Base-by-base conservation (phyloP, 92 coral and sea anemone genomes). In the Siderastrea radians region DNA sequence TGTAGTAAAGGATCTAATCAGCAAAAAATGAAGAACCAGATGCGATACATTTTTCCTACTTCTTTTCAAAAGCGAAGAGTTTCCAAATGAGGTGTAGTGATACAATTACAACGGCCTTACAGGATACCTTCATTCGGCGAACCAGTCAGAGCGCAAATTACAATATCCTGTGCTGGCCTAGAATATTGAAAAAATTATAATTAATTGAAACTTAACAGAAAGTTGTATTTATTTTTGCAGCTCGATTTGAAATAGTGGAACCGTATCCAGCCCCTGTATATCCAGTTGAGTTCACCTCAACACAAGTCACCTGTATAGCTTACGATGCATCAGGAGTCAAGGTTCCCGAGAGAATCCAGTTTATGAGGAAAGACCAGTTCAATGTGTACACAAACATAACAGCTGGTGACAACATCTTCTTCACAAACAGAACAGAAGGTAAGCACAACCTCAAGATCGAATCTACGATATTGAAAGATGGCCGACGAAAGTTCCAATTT, bases 301-400 rank as follows among this genome's bases (percentile, higher is more conserved):
- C 82, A 11, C n/a, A 81, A 74, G 87, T 88, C 38, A 65, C 82
- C 4, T 88, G 92, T 78, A 85, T 89, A 2, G 89, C 84, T 15
- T 89, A 82, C 57, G 92, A 89, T 47, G 65, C 72, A 7, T 58
- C 58, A 17, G 76, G 62, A 10, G 72, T 13, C 5, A 74, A 54
- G 44, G 79, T 83, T 67, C 58, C 67, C 3, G 49, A 51, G 52
- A 89, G 46, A 3, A 70, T 89, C 11, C 13, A 13, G 1, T 89
- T 89, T 68, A 45, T 45, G 49, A 57, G 92, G 3, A 82, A n/a
- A 12, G 53, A 71, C 71, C 16, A 13, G 5, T 89, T n/a, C 75
- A 77, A 77, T 12, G 38, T 57, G 1, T 9, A 10, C 19, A 44
- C 0, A 14, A 48, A 47, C 8, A 74, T 89, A 3, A 17, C 2